These are phyloP conservation scores for Calliphora vicina DNA, from an alignment of 1,140 invertebrate species.

Conservation along the genomic window DNA sequence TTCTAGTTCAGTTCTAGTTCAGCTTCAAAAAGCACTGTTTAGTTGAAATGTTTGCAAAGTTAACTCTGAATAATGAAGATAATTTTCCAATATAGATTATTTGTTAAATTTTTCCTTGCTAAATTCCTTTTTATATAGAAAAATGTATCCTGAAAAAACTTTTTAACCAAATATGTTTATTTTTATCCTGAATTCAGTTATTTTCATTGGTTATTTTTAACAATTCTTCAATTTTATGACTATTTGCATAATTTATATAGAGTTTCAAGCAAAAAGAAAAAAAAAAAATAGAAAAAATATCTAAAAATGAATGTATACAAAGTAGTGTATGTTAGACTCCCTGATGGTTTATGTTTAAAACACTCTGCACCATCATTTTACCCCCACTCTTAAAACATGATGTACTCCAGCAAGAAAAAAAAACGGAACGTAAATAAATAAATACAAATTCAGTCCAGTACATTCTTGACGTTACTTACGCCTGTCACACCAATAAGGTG, in stretches of 20 bases:
- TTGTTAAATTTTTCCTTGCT: too few relatives aligned
- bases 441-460: constrained; percentile 15
- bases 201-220: background rate
- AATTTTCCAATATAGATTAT: too few relatives aligned
- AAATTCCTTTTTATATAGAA: too few relatives aligned
- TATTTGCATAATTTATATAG: background rate
- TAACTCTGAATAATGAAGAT: too few relatives aligned
- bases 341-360: background rate
- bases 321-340: background rate
- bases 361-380: background rate
- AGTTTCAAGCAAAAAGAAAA: background rate
- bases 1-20: too few relatives aligned
- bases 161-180: too few relatives aligned
- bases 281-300: background rate
- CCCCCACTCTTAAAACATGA: background rate
- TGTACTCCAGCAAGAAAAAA: background rate
- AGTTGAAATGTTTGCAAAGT: too few relatives aligned
- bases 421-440: background rate
- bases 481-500: constrained; percentile 56
- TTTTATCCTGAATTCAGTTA: background rate
- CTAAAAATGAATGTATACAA: background rate
- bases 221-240: background rate
- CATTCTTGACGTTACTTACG: constrained; percentile 41
- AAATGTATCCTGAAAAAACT: too few relatives aligned
- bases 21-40: too few relatives aligned